Base-by-base conservation (phyloP, 2,888 invertebrate genomes). In the Lycophotia porphyrea region DNA sequence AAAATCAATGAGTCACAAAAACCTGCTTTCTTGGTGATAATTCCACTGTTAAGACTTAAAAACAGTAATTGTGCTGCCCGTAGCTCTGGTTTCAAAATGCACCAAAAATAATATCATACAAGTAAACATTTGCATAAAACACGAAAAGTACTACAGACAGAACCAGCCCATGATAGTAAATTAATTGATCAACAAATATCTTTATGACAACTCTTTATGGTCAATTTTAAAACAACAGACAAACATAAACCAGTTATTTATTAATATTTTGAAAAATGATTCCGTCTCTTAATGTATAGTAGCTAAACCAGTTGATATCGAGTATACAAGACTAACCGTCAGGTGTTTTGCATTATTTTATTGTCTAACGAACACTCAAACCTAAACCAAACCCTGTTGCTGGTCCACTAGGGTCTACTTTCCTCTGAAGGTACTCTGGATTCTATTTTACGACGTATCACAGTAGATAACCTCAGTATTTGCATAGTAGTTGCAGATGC, bases 261-360 rank as follows among this genome's bases (percentile, higher is more conserved):
- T 24, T 55, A 74, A 80, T 74, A 77, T 80, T 77, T 75, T 81
- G 71, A 81, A 76, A 84, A 84, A 84, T 75, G 13, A 80, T 76
- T 76, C 72, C 42, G 27, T 78, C 71, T 76, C 64, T 76, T 70
- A 79, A 71, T 76, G 64, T 70, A 65, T 66, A n/a, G 77, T 78
- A 66, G 75, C 39, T 63, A 85, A 87, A 88, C 88, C 80, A 83
- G 88, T 87, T 87, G 82, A 80, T 83, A 84, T 81, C 84, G 36
- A 80, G 69, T 68, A 69, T 74, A 80, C 85, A 86, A 72, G 85
- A 74, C 69, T 76, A 72, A 70, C 74, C 76, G 76, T 86, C 81
- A 81, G 83, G 85, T 83, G 84, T 81, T 86, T 88, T 85, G 84
- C 83, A 86, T 86, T 78, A 88, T 88, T 88, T 88, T 88, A 87